phyloP scores from a whole-genome alignment of 64 coral and sea anemone genomes.

The Acropora tenuis region DNA sequence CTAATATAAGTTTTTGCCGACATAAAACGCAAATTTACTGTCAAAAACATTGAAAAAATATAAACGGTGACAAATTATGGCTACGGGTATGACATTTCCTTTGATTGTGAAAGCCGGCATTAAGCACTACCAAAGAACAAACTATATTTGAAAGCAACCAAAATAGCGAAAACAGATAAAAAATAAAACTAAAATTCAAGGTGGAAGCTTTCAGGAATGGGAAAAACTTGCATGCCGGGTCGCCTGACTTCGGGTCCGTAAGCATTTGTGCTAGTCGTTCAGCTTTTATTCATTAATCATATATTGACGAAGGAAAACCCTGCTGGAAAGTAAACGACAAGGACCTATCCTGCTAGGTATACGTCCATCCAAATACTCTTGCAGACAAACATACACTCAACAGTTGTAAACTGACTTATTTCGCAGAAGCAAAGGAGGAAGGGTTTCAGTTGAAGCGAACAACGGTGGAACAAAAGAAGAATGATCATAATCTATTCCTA shows the following conservation, averaged over 20 bases:
- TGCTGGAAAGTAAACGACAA: not conserved
- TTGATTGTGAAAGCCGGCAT: not conserved
- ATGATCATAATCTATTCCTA: not conserved
- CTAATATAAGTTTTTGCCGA: not conserved
- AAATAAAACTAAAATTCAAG: not conserved
- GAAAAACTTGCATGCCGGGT: not conserved
- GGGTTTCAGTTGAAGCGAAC: not conserved
- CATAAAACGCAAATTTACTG: not conserved
- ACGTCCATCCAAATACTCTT: not conserved
- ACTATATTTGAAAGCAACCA: not conserved
- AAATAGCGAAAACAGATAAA: not conserved
- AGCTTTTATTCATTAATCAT: not conserved
- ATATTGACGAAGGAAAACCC: not conserved
- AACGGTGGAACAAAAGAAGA: not conserved
- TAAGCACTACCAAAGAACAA: not conserved
- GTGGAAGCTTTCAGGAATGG: not conserved
- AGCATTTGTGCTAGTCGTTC: not conserved
- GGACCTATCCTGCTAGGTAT: slow-evolving; percentile 1
- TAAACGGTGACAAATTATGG: not conserved
- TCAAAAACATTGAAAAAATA: not conserved
- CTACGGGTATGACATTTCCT: not conserved
- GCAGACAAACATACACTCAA: not conserved
- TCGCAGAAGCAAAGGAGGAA: not conserved
- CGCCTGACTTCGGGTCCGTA: not conserved
- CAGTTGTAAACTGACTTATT: not conserved